Conservation (phyloP, 1,140 invertebrate species). For the Tetraneura akinire region DNA sequence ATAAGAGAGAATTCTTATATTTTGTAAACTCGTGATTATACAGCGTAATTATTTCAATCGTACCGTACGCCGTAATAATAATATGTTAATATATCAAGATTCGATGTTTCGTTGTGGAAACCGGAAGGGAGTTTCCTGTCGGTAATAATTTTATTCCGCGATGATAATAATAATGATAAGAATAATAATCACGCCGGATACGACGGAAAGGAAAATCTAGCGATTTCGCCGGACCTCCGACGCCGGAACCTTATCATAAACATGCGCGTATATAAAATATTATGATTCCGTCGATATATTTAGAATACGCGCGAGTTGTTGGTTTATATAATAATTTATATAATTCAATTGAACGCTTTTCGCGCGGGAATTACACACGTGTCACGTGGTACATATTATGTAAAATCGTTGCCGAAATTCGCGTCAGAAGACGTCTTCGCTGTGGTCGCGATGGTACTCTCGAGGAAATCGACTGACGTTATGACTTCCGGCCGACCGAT, state of each 20-base stretch:
- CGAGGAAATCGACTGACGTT: slow-evolving; percentile 28
- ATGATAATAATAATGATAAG: no score
- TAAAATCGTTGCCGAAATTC: neutral
- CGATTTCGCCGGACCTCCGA: neutral
- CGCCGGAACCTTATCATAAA: neutral
- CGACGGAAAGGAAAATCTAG: neutral
- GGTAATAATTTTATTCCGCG: no score
- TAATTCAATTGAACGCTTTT: no score
- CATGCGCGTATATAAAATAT: neutral
- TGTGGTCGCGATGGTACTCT: neutral
- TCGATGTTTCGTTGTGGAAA: no score
- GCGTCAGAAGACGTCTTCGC: neutral
- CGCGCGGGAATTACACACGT: neutral
- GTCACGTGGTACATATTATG: no score
- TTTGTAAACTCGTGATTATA: no score
- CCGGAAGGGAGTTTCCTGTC: no score
- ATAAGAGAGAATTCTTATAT: no score
- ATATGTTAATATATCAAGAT: no score
- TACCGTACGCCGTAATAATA: no score
- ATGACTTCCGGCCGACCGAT: neutral
- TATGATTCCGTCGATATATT: no score
- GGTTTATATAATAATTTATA: slow-evolving; percentile 4
- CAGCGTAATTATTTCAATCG: no score
- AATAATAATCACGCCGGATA: slow-evolving; percentile 14
- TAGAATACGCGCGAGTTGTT: neutral